Evolutionary conservation across 2,797 vertebrate genomes (phyloP), one percentile per base, ranked within the genome.

Genomic region (Mormyrus hasselquistii): DNA sequence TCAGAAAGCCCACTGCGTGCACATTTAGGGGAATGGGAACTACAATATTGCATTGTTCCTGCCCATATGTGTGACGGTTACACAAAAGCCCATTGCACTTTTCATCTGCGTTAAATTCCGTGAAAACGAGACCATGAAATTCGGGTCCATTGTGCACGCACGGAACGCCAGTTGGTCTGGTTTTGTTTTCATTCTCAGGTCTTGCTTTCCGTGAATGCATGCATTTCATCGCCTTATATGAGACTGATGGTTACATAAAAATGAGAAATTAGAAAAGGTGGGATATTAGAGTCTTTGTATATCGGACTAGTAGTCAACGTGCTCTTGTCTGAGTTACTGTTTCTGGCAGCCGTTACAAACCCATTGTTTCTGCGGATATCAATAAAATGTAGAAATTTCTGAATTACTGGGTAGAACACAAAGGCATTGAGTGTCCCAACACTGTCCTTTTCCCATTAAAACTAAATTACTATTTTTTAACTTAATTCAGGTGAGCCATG

Each of bases 31-130:
- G 85, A 87, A 87, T 87, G 85, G 53, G 16, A 87, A 57, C 85
- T 59, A 87, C 85, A 59, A 87, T 59, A 87, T 87, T 59, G 85
- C 85, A 87, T 87, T 87, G 85, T 59, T 59, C 85, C 85, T 87
- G 85, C 85, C 85, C 53, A 87, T 87, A 87, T 87, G 85, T 87
- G 85, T 87, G 85, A 87, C 85, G 52, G 85, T 87, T 87, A 87
- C 85, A 87, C 85, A 87, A 87, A 87, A 87, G 85, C 85, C 85
- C 29, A 87, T 87, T 87, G 85, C 85, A 55, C 50, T 87, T 87
- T 52, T 87, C 85, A 87, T 87, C 53, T 57, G 85, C 85, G 85
- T 87, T 87, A 87, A 87, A 87, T 87, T 87, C 85, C 53, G 85
- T 87, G 85, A 87, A 87, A 87, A 59, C 34, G 85, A 59, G 53